Conservation (phyloP, 1,140 invertebrate genomes). For the Oncopodura yosiiana region DNA sequence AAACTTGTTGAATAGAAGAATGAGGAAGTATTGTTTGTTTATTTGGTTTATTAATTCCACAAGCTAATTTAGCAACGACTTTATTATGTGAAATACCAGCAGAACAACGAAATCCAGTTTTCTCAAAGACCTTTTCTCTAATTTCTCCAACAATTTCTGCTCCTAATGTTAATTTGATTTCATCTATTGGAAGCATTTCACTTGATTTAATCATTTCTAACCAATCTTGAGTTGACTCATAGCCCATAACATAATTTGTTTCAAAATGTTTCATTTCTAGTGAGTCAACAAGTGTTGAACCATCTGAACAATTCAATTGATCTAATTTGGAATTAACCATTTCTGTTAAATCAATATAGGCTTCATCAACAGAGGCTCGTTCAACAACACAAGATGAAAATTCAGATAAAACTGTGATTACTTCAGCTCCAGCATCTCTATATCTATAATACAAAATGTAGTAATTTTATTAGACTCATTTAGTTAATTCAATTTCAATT, state of each 20-base stretch:
- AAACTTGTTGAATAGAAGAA: constrained; percentile 50
- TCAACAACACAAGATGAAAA: constrained; percentile 69
- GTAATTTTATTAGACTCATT: neutral
- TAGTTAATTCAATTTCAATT: neutral
- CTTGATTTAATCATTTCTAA: constrained; percentile 41
- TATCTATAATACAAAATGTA: constrained; percentile 26
- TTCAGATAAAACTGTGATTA: constrained; percentile 75
- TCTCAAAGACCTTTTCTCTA: constrained; percentile 60
- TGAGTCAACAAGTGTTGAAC: neutral
- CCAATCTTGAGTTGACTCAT: constrained; percentile 41
- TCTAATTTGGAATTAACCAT: constrained; percentile 49
- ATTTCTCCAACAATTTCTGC: constrained; percentile 79
- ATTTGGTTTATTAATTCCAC: constrained; percentile 88
- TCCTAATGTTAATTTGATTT: constrained; percentile 58
- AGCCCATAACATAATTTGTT: constrained; percentile 19
- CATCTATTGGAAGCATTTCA: constrained; percentile 40
- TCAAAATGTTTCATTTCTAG: constrained; percentile 19
- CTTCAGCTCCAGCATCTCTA: constrained; percentile 74
- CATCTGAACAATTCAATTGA: constrained; percentile 31
- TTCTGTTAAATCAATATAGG: constrained; percentile 85
- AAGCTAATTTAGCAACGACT: constrained; percentile 81
- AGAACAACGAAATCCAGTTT: constrained; percentile 86
- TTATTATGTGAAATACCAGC: constrained; percentile 95
- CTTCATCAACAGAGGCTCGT: constrained; percentile 91
- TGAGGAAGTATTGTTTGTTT: constrained; percentile 79